Conservation (phyloP, 2,888 invertebrate species). For the Laothoe populi region DNA sequence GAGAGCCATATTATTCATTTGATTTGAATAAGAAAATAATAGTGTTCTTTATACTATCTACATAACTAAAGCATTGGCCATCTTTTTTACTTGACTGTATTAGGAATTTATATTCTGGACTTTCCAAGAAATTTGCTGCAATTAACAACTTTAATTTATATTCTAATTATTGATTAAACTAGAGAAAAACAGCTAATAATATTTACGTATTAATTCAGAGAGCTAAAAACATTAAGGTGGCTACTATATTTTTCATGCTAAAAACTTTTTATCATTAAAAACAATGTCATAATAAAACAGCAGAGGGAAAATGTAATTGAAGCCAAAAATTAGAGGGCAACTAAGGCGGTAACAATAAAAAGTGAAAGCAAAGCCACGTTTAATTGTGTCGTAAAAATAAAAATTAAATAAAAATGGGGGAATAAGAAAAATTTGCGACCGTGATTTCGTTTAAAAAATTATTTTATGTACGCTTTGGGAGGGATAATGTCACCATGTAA, state of each 20-base stretch:
- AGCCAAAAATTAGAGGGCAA: conserved; percentile 82
- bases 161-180: neutral
- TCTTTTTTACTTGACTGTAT: neutral
- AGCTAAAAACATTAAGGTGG: conserved; percentile 31
- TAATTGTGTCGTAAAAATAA: conserved; percentile 84
- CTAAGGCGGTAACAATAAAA: conserved; percentile 83
- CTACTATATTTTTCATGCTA: conserved; percentile 17
- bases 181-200: neutral
- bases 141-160: neutral
- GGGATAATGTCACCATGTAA: neutral
- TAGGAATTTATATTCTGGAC: neutral
- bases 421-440: conserved; percentile 72
- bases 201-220: neutral
- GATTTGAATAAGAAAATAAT: conserved; percentile 31
- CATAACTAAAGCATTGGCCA: neutral
- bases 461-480: conserved; percentile 28
- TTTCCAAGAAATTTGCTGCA: neutral
- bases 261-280: conserved; percentile 67
- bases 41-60: conserved; percentile 10
- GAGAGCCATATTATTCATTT: conserved; percentile 74
- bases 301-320: conserved; percentile 75
- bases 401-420: conserved; percentile 83
- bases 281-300: conserved; percentile 77
- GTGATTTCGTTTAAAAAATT: conserved; percentile 75
- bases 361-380: conserved; percentile 83